phyloP scores from a whole-genome alignment of 2,797 vertebrate species.

The Aselliscus stoliczkanus region DNA sequence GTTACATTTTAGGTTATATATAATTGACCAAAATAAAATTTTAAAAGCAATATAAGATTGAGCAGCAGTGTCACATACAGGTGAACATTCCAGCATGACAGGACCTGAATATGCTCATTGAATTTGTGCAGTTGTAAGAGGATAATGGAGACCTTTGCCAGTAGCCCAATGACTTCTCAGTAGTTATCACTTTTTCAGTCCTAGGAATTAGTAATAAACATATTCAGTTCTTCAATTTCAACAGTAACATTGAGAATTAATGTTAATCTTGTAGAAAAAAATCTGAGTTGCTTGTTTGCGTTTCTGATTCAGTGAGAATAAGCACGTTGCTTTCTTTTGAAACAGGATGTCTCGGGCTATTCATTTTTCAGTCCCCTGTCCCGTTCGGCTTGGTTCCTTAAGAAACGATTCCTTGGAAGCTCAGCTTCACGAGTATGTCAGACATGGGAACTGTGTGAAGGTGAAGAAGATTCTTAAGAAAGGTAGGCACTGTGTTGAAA shows the following conservation, averaged over 20 bases:
- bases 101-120: not conserved
- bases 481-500: conserved; percentile 78
- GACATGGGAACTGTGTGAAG: conserved; percentile 82
- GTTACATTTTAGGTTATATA: not conserved
- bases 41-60: not conserved
- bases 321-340: conserved; percentile 34
- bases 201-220: not conserved
- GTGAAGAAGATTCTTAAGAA: conserved; percentile 88
- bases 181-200: not conserved
- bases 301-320: conserved; percentile 7
- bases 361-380: conserved; percentile 82
- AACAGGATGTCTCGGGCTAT: conserved; percentile 78
- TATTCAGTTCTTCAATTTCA: not conserved
- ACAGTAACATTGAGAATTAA: not conserved
- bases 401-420: conserved; percentile 81
- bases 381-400: conserved; percentile 83
- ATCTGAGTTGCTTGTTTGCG: not conserved
- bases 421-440: conserved; percentile 84
- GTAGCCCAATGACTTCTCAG: not conserved
- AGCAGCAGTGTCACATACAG: not conserved
- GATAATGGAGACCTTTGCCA: not conserved
- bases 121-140: not conserved
- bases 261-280: not conserved
- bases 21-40: not conserved
- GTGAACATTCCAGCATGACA: not conserved